phyloP scores from a whole-genome alignment of 2,797 vertebrate genomes.

The Decapterus maruadsi region DNA sequence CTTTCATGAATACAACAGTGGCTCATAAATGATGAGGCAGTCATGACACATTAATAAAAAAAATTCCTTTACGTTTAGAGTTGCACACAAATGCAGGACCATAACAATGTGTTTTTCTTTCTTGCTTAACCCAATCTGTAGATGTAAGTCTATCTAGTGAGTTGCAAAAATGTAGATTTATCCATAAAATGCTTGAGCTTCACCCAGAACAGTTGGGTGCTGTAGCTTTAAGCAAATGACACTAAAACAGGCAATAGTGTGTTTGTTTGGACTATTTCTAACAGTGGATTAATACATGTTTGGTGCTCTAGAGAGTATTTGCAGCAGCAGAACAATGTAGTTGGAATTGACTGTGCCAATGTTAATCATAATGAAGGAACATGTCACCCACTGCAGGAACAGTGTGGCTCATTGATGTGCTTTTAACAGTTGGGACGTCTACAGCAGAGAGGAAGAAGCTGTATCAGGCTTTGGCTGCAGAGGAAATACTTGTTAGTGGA shows the following conservation, averaged over 20 bases:
- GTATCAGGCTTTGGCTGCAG: slow-evolving; percentile 6
- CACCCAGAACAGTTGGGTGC: neutral
- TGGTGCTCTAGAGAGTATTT: neutral
- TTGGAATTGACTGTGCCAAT: neutral
- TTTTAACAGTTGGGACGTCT: slow-evolving; percentile 6
- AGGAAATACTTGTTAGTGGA: neutral
- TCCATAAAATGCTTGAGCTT: neutral
- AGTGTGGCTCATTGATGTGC: slow-evolving; percentile 8
- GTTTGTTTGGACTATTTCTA: slow-evolving; percentile 7
- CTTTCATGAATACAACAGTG: neutral
- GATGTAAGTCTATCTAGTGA: neutral
- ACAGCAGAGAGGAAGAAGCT: neutral
- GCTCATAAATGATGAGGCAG: neutral
- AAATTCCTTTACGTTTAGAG: neutral
- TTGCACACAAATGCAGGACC: neutral
- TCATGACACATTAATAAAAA: neutral
- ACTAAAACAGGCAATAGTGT: neutral
- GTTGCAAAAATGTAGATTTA: neutral
- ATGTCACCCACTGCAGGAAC: slow-evolving; percentile 2
- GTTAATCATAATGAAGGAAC: slow-evolving; percentile 10
- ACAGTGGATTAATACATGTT: neutral
- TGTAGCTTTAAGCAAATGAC: neutral
- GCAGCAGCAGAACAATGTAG: neutral
- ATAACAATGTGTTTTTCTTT: neutral
- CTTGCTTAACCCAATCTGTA: neutral